phyloP scores from a whole-genome alignment of 2,113 vertebrate genomes.

The Anoplopoma fimbria region DNA sequence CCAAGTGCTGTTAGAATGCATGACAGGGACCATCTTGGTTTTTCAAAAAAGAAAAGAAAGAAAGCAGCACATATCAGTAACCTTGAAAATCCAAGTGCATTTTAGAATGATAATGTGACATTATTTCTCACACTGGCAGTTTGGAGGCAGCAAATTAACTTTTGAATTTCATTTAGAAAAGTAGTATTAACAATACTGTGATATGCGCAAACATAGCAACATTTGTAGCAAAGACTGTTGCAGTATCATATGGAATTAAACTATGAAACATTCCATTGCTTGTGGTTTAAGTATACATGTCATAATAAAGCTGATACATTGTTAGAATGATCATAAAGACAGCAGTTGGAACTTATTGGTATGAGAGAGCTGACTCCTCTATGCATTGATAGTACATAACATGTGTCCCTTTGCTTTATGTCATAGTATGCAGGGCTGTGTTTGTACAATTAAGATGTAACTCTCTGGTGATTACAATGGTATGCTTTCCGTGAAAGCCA shows the following conservation, averaged over 20 bases:
- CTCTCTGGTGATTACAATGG: conserved; percentile 34
- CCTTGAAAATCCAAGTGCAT: background rate
- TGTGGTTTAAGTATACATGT: background rate
- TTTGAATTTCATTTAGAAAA: background rate
- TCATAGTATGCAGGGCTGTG: background rate
- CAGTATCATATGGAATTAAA: background rate
- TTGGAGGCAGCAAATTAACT: background rate
- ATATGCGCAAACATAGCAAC: background rate
- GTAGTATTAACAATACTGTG: background rate
- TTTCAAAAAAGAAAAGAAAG: background rate
- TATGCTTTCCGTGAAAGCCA: conserved; percentile 17
- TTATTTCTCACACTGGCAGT: background rate
- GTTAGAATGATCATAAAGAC: conserved; percentile 8
- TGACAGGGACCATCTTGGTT: conserved; percentile 11
- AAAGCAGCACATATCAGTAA: background rate
- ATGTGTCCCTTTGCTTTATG: conserved; percentile 2
- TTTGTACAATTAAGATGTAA: conserved; percentile 25
- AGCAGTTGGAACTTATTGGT: background rate
- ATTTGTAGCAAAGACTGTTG: background rate
- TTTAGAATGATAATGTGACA: background rate
- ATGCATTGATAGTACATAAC: conserved; percentile 8
- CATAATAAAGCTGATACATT: background rate
- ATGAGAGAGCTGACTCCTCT: background rate
- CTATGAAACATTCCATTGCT: background rate
- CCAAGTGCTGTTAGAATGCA: conserved; percentile 4